Base-by-base conservation (phyloP, 2,888 invertebrate species). In the Heliconius ismenius region DNA sequence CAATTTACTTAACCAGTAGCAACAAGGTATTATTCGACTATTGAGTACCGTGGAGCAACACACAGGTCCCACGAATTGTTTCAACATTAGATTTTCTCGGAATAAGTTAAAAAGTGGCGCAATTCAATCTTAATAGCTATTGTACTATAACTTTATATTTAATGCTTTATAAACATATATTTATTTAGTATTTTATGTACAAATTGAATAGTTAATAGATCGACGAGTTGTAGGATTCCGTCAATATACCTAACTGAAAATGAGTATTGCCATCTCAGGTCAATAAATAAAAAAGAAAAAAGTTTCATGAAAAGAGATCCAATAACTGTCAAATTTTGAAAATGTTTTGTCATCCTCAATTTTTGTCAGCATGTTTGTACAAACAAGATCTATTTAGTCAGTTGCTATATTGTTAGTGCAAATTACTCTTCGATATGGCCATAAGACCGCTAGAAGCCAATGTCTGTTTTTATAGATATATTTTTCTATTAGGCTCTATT, bases 1-100 rank as follows among this genome's bases (percentile, higher is more conserved):
- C 69, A n/a, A 36, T n/a, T 68, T 72, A 72, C 28, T 72, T 72
- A 67, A 75, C 58, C 60, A 77, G 21, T 74, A 75, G 4, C 49
- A 70, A 72, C 76, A 76, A 64, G 65, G 58, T 39, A 36, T 32
- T 62, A 70, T 75, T 72, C 62, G 74, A 70, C 65, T 72, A 74
- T 78, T 79, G 80, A 54, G 67, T 74, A 73, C 73, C 82, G 83
- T 88, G 88, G 85, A 83, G 87, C 85, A 87, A 89, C 83, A 83
- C 82, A 80, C 82, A 83, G 83, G 84, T 92, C 92, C 88, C 91
- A 91, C 91, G 91, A 86, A 86, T 84, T 82, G 87, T 92, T 92
- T 88, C 91, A 81, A 89, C 89, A 90, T 83, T 81, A 7, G 76
- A 81, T 80, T 82, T 81, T 80, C 79, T 82, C 79, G 73, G 76